Base-by-base conservation (phyloP, 1,140 invertebrate genomes). In the Chionoecetes opilio region DNA sequence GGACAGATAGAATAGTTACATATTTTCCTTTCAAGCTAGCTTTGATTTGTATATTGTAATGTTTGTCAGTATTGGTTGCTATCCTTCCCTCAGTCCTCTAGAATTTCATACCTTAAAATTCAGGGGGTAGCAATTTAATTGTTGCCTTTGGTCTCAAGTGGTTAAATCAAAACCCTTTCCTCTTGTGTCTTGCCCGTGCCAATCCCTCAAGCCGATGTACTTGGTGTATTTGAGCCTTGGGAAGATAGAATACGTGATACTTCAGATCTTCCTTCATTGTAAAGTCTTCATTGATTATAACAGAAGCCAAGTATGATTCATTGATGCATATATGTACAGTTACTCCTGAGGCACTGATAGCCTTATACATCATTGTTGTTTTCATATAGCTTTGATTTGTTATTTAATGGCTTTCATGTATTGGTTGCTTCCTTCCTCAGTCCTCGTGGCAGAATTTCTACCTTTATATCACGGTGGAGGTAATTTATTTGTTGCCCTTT, bases 401-500 rank as follows among this genome's bases (percentile, higher is more conserved):
- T 17, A 17, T 86, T 32, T 26, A 3, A 11, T 46, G 37, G 88
- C 31, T 91, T 14, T 38, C 46, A 91, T 21, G 29, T 63, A 8
- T 75, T 46, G 37, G 38, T 41, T 46, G 88, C 82, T 92, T 92
- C 34, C 38, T 21, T 92, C 32, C 91, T 46, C 34, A 93, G 37
- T 29, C 41, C 75, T 53, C 21, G 37, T 86, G 82, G 9, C 31
- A 46, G 11, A 63, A n/a, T 41, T 38, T 86, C 46, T 93, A n/a
- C 6, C 38, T 84, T 84, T 35, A 37, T 82, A 31, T 93, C 31
- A 86, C 86, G 82, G 91, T 92, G 82, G 37, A 38, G 82, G 92
- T 86, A 29, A 34, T 89, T 89, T 89, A 46, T 89, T 38, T 75
- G 41, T 63, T 91, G 89, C 32, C 31, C 89, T 34, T 91, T 91